These are phyloP conservation scores for Pimephales promelas DNA, from an alignment of 2,113 vertebrate genomes.

Conservation along the genomic window DNA sequence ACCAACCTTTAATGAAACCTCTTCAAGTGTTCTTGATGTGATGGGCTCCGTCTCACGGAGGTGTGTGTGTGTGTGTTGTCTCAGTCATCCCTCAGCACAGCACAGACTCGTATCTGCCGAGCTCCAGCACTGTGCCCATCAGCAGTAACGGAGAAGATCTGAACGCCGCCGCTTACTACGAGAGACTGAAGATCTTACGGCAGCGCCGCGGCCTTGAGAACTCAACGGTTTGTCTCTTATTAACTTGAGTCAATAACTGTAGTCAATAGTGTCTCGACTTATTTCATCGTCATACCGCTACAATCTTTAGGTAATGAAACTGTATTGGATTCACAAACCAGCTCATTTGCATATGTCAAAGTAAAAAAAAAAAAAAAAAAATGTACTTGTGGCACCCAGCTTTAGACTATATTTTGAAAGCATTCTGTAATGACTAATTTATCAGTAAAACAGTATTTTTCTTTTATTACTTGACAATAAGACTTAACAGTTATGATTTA, in stretches of 20 bases:
- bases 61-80: background rate
- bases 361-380: too few relatives aligned
- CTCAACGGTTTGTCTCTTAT: constrained; percentile 79
- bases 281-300: background rate
- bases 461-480: too few relatives aligned
- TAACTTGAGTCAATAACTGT: too few relatives aligned
- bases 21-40: background rate
- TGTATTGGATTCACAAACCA: background rate
- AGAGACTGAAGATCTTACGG: constrained; percentile 94
- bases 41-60: background rate
- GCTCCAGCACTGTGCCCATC: constrained; percentile 74
- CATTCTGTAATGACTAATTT: too few relatives aligned
- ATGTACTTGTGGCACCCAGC: background rate
- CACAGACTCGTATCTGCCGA: constrained; percentile 77
- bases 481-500: too few relatives aligned
- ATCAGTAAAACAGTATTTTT: too few relatives aligned
- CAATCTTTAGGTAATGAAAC: background rate
- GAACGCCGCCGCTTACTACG: constrained; percentile 93
- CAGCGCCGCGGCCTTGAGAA: constrained; percentile 94
- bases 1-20: background rate
- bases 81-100: constrained; percentile 85
- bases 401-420: background rate
- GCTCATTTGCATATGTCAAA: background rate
- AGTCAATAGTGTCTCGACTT: background rate
- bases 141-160: constrained; percentile 90